These are phyloP conservation scores for Mizuhopecten yessoensis DNA, from an alignment of 1,140 invertebrate species.

Conservation along the genomic window DNA sequence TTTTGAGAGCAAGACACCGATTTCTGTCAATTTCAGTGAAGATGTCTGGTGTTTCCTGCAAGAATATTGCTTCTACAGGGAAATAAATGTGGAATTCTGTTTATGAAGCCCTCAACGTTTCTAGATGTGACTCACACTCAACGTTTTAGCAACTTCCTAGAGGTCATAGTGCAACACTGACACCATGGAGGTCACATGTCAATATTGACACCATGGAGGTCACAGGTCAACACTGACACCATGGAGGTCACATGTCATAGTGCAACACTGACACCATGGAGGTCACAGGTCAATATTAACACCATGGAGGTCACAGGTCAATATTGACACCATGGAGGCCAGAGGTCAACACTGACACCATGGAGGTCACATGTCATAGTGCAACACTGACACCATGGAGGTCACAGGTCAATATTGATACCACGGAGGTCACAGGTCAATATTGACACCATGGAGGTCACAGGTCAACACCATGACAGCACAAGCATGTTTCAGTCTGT, in stretches of 20 bases:
- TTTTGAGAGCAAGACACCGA: not conserved
- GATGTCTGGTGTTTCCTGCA: not conserved
- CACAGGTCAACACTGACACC: not conserved
- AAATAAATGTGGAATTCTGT: too few relatives aligned
- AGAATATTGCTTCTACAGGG: too few relatives aligned
- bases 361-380: not conserved
- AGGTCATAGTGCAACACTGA: not conserved
- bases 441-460: too few relatives aligned
- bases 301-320: not conserved
- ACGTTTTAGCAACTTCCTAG: not conserved
- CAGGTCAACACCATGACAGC: not conserved
- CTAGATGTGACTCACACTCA: not conserved
- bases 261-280: not conserved
- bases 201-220: not conserved
- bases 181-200: not conserved
- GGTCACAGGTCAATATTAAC: not conserved
- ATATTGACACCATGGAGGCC: not conserved
- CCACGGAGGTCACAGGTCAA: not conserved
- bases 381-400: not conserved
- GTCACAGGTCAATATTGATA: not conserved
- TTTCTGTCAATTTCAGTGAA: not conserved
- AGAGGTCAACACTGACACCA: not conserved
- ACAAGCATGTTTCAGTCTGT: not conserved
- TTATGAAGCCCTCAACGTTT: too few relatives aligned
- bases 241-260: not conserved